Conservation (phyloP, 2,113 vertebrate genomes). For the Cinclus mexicanus region DNA sequence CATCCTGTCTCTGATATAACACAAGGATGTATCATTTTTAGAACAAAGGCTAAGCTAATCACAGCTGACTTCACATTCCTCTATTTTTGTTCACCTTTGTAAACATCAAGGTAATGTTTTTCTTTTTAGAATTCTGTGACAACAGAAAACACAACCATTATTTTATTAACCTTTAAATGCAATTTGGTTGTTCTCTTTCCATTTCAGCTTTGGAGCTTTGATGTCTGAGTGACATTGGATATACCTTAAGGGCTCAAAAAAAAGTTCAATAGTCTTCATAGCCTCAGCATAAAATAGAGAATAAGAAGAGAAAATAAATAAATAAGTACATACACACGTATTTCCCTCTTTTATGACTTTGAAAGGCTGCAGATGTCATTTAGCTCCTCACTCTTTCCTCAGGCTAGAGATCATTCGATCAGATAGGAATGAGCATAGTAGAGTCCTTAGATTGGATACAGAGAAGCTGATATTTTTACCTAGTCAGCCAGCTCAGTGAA, state of each 20-base stretch:
- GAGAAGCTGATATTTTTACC: conserved; percentile 29
- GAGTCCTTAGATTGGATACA: not conserved
- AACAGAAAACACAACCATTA: conserved; percentile 51
- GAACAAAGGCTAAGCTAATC: conserved; percentile 48
- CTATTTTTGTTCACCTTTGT: conserved; percentile 30
- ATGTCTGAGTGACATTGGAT: conserved; percentile 55
- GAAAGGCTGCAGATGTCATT: conserved; percentile 52
- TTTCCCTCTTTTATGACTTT: conserved; percentile 50
- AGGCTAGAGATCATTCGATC: not conserved
- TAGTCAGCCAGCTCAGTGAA: not conserved
- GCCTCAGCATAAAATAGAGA: conserved; percentile 15
- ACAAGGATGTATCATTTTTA: conserved; percentile 18
- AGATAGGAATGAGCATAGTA: conserved; percentile 3
- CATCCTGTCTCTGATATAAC: not conserved
- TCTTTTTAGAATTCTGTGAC: conserved; percentile 55
- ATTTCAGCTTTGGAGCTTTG: conserved; percentile 55
- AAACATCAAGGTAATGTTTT: conserved; percentile 49
- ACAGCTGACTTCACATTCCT: conserved; percentile 24
- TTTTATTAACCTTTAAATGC: conserved; percentile 59
- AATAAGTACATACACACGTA: conserved; percentile 5
- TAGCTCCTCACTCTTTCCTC: not conserved
- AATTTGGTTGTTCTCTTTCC: conserved; percentile 33
- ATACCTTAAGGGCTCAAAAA: conserved; percentile 50
- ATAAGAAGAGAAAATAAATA: conserved; percentile 18
- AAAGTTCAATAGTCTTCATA: conserved; percentile 28